Evolutionary conservation across 2,797 vertebrate species (phyloP), one percentile per base, ranked within the genome.

Genomic region (Tenualosa thibaudeaui): DNA sequence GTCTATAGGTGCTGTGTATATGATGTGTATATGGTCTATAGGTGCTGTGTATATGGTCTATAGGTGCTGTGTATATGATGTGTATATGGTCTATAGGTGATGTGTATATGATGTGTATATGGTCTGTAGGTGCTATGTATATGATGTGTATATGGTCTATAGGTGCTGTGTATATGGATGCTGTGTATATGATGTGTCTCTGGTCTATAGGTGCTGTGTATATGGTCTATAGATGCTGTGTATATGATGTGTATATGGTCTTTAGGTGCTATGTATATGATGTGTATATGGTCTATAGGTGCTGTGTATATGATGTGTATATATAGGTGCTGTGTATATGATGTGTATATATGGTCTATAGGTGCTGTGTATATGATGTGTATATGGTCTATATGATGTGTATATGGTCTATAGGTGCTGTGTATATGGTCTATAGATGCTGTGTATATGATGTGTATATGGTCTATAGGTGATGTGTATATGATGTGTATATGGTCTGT

Each of bases 11-110:
- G 24, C 94, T 95, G 84, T 97, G 96, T 87, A n/a, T n/a, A n/a
- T n/a, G n/a, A n/a, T n/a, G n/a, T n/a, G n/a, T 31, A 0, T 31
- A 31, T 0, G 31, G 0, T 31, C 31, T 31, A 31, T 31, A 1
- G 17, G 17, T 60, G 56, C 31, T 60, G 56, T 60, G 22, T 60
- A 19, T 60, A 0, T n/a, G 56, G 5, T 17, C 17, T 54, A 54
- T 46, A 97, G 96, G 96, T 95, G 24, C 94, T 95, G 84, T 97
- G 96, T 87, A n/a, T n/a, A n/a, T n/a, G n/a, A n/a, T n/a, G n/a
- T n/a, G n/a, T 31, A 0, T 31, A 31, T 0, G 31, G 0, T 31
- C 31, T 31, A 31, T 31, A 1, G 17, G 17, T 60, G 56, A 0
- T 22, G 22, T 60, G 56, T 60, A 15, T 60, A 19, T 60, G 17